Conservation (phyloP, 2,888 invertebrate genomes). For the Lasioglossum marginatum region DNA sequence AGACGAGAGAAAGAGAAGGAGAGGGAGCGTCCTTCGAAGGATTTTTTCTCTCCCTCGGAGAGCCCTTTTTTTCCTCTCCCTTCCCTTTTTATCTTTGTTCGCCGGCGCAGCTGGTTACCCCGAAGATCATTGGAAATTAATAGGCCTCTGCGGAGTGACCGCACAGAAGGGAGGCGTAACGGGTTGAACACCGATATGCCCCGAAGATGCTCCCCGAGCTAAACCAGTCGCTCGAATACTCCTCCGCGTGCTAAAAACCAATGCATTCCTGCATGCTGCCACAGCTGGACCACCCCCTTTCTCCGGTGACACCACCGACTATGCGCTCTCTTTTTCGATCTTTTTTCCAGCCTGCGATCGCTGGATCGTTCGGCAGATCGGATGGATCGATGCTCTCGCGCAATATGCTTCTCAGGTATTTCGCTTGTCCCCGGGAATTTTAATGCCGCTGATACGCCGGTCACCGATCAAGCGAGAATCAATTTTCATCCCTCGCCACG, state of each 20-base stretch:
- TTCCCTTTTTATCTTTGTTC: background rate
- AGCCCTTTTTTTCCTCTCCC: background rate
- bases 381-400: background rate
- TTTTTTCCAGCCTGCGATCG: background rate
- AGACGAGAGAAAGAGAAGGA: conserved; percentile 65
- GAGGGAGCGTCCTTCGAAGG: conserved; percentile 72
- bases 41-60: conserved; percentile 39
- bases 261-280: background rate
- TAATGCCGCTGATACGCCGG: background rate
- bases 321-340: background rate
- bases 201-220: conserved; percentile 26
- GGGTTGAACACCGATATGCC: conserved; percentile 63
- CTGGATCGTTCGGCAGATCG: background rate
- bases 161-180: conserved; percentile 65
- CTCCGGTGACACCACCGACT: conserved; percentile 10
- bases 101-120: conserved; percentile 77
- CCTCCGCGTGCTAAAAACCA: background rate
- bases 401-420: background rate
- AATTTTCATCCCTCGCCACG: background rate
- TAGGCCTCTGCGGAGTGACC: conserved; percentile 65
- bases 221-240: background rate
- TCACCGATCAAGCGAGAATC: background rate
- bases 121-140: conserved; percentile 81
- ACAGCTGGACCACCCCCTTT: conserved; percentile 14
- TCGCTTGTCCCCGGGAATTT: background rate